Evolutionary conservation across 2,888 invertebrate genomes (phyloP), one percentile per base, ranked within the genome.

Genomic region (Brenthis hecate): DNA sequence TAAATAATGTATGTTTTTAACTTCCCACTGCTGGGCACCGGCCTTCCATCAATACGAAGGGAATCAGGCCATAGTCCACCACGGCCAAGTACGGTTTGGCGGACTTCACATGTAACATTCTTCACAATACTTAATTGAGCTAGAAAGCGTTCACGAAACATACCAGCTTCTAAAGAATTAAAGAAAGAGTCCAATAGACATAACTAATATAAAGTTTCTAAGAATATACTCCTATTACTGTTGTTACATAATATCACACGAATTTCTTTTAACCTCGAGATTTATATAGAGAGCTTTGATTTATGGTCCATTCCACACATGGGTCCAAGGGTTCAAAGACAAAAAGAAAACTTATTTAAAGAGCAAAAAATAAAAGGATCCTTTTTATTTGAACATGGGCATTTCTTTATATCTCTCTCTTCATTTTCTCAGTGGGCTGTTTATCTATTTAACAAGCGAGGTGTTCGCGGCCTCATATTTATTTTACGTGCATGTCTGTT

Each of bases 231-330:
- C 14, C 28, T 61, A 36, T 61, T 32, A 51, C 61, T 16, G 62
- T 53, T 36, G 54, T 62, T 67, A 51, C 70, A 63, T 66, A 70
- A 62, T 66, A 69, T 72, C 65, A 71, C 79, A 79, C 80, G 82
- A 85, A 84, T 85, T 85, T 84, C 85, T 80, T 82, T 80, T 85
- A 80, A 77, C 85, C 83, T 84, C 81, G 82, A 85, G 89, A 91
- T 90, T 89, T 91, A 91, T 91, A 86, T 89, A 85, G 86, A 84
- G 82, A 79, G 77, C 82, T 87, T 88, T 91, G 91, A 91, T 91
- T 89, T 91, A 91, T 89, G 82, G 83, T 84, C 81, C 85, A 83
- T 83, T 85, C 85, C 85, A 86, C 89, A 88, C 85, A 86, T 88
- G 89, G 85, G 86, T 79, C 84, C 80, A 82, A 85, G 83, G 88